These are phyloP conservation scores for Tiliacea citrago DNA, from an alignment of 2,888 invertebrate genomes.

Conservation along the genomic window DNA sequence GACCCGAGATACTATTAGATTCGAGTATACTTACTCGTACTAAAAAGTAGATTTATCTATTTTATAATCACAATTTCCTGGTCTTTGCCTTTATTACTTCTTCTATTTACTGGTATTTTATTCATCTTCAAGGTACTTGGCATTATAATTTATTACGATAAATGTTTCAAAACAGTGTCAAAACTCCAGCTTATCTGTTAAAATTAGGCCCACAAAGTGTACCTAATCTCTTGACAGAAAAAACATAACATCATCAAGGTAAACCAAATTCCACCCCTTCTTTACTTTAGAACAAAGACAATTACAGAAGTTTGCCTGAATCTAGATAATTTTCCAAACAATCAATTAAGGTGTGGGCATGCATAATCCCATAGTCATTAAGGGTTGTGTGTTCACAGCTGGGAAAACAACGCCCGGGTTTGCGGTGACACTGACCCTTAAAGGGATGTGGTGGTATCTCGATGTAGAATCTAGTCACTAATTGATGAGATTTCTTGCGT, in stretches of 20 bases:
- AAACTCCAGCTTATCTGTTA: constrained; percentile 26
- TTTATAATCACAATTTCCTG: background rate
- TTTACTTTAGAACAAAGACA: constrained; percentile 55
- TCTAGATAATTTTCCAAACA: constrained; percentile 62
- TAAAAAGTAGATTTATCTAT: background rate
- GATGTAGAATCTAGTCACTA: constrained; percentile 35
- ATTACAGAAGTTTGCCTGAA: constrained; percentile 56
- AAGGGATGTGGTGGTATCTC: constrained; percentile 41
- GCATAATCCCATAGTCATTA: constrained; percentile 68
- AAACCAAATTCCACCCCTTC: constrained; percentile 6
- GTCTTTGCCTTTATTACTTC: background rate
- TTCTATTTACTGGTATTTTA: background rate
- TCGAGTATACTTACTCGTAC: too few relatives aligned
- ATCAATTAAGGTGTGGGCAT: constrained; percentile 66
- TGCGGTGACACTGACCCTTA: constrained; percentile 42
- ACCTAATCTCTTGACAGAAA: constrained; percentile 28
- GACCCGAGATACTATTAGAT: too few relatives aligned
- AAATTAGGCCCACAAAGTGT: constrained; percentile 21
- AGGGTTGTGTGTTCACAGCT: constrained; percentile 59
- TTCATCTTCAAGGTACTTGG: background rate
- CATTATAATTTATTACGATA: constrained; percentile 8
- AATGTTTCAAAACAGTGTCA: constrained; percentile 11
- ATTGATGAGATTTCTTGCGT: constrained; percentile 9
- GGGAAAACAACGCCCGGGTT: constrained; percentile 56
- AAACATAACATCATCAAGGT: constrained; percentile 11